phyloP scores from a whole-genome alignment of 1,140 invertebrate genomes.

The Pseudobourletiella spinata region DNA sequence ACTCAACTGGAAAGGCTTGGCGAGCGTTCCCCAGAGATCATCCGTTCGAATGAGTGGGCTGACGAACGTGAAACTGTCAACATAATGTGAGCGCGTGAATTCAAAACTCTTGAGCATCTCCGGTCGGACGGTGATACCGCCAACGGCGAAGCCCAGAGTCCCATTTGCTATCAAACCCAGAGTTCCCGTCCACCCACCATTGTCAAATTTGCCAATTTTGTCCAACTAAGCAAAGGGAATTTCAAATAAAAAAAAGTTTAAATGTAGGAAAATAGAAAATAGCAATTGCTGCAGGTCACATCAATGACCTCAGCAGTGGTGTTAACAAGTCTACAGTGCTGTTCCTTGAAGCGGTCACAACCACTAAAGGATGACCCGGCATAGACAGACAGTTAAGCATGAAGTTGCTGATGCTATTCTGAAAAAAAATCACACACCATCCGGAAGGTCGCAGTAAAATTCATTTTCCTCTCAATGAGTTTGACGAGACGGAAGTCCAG shows the following conservation, averaged over 20 bases:
- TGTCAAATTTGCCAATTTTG: neutral
- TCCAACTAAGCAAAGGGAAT: too few relatives aligned
- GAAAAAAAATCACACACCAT: neutral
- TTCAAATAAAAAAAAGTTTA: too few relatives aligned
- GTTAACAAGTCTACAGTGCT: too few relatives aligned
- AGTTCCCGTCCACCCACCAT: conserved; percentile 2
- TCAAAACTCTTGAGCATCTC: conserved; percentile 1
- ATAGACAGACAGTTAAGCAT: too few relatives aligned
- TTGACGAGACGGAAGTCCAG: conserved; percentile 8
- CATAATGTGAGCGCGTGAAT: conserved; percentile 3
- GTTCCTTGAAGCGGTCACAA: neutral
- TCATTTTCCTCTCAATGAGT: neutral
- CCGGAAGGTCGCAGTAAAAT: neutral
- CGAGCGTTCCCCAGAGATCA: too few relatives aligned
- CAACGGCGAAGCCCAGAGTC: neutral
- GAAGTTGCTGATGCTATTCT: neutral
- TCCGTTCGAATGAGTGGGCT: neutral
- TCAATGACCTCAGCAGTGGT: too few relatives aligned
- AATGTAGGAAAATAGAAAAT: too few relatives aligned
- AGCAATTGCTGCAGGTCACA: too few relatives aligned
- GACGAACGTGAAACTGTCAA: conserved; percentile 10
- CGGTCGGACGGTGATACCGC: neutral
- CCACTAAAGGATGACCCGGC: too few relatives aligned
- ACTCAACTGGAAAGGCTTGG: too few relatives aligned
- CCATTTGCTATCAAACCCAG: neutral